These are phyloP conservation scores for Sebastolobus alascanus DNA, from an alignment of 2,797 vertebrate genomes.

Conservation along the genomic window DNA sequence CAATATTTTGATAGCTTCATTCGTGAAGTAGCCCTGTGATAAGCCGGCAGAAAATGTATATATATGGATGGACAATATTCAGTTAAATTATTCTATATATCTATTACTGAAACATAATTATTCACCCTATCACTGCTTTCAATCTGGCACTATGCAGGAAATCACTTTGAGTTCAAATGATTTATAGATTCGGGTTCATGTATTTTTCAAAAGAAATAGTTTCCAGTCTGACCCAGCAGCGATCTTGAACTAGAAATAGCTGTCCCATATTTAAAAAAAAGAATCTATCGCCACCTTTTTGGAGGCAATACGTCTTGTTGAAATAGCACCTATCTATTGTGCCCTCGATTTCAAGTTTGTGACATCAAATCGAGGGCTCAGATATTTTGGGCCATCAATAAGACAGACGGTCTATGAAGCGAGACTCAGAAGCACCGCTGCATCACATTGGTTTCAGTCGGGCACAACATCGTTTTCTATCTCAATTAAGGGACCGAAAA, in stretches of 20 bases:
- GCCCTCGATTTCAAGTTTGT: conserved; percentile 63
- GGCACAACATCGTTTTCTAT: conserved; percentile 35
- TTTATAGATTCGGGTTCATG: conserved; percentile 30
- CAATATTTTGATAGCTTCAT: too few relatives aligned
- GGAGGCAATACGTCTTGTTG: conserved; percentile 46
- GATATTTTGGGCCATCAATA: conserved; percentile 52
- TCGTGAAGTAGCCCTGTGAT: too few relatives aligned
- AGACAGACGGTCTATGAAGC: conserved; percentile 51
- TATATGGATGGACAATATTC: not conserved
- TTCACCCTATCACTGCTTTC: conserved; percentile 10
- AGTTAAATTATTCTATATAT: not conserved
- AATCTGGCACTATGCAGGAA: conserved; percentile 9
- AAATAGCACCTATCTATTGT: conserved; percentile 59
- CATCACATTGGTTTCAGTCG: conserved; percentile 32
- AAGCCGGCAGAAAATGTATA: not conserved
- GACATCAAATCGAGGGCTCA: conserved; percentile 50
- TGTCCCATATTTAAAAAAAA: conserved; percentile 31
- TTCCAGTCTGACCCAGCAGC: conserved; percentile 31
- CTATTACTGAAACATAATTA: not conserved
- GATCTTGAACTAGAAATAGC: conserved; percentile 50
- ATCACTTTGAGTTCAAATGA: conserved; percentile 26
- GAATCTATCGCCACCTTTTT: conserved; percentile 36
- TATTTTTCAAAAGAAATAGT: conserved; percentile 33
- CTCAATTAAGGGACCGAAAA: conserved; percentile 48
- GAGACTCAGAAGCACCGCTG: conserved; percentile 18